Percentiles rank a stretch among this genome's conserved stretches.
Conservation (phyloP, 23 tunicate species). For the Styela plicata region DNA sequence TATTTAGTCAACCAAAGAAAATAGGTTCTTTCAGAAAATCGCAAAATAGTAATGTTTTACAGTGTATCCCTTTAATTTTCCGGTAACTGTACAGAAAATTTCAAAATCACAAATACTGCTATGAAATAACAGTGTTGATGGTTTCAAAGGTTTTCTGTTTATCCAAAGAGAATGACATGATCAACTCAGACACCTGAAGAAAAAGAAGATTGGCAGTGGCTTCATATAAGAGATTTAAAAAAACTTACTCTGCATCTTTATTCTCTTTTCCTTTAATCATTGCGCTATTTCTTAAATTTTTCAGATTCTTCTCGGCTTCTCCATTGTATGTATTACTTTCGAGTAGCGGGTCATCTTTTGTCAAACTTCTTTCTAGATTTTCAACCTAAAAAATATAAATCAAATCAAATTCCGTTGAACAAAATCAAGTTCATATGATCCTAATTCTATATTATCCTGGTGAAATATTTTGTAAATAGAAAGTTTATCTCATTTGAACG, state of each 20-base stretch:
- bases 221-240: background rate
- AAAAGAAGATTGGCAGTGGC: no score
- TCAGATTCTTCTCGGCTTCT: slow-evolving; percentile 45
- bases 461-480: background rate
- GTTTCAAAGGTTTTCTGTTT: no score
- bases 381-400: slow-evolving; percentile 39
- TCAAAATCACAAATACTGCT: no score
- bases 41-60: no score
- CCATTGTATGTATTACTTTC: slow-evolving; percentile 64
- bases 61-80: no score
- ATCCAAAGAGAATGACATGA: no score
- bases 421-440: no score
- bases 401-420: background rate
- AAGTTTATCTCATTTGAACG: background rate
- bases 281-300: slow-evolving; percentile 18
- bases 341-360: slow-evolving; percentile 73
- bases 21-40: no score
- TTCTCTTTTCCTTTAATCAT: slow-evolving; percentile 27
- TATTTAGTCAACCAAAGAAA: no score
- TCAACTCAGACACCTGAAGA: no score
- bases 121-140: no score
- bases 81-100: no score
- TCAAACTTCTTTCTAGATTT: slow-evolving; percentile 61
- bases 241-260: background rate
- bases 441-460: background rate